Conservation (phyloP, 30 jellyfish, hydroid and myxozoan species). For the Aurelia aurita complex sp. Pacific region DNA sequence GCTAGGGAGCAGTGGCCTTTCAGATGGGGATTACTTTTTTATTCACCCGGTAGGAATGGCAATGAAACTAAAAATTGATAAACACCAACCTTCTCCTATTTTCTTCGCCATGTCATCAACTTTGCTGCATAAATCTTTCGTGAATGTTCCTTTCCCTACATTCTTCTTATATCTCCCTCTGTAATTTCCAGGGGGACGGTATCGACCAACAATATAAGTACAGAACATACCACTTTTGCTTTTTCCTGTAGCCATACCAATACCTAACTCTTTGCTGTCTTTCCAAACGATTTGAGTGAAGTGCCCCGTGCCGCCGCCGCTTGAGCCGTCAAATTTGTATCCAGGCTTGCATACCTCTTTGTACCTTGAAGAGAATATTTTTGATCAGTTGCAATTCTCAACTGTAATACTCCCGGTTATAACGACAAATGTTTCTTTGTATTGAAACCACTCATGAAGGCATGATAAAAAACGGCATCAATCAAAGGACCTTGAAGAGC, state of each 20-base stretch:
- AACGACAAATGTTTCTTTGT: no score
- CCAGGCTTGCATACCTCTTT: conserved; percentile 85
- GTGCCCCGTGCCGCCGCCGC: conserved; percentile 47
- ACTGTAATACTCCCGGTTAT: no score
- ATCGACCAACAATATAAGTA: conserved; percentile 76
- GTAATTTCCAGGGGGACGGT: conserved; percentile 66
- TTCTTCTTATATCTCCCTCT: conserved; percentile 40
- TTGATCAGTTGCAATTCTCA: no score
- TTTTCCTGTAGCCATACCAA: conserved; percentile 70
- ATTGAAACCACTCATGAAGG: no score
- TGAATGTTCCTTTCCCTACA: conserved; percentile 51
- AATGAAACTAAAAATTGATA: no score
- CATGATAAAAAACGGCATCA: no score
- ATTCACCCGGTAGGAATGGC: no score
- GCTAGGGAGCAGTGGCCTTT: no score
- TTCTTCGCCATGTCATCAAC: conserved; percentile 14
- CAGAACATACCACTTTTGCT: conserved; percentile 50
- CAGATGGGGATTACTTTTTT: no score
- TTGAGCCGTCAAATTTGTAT: conserved; percentile 32
- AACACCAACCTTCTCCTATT: conserved; percentile 7
- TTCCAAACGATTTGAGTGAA: conserved; percentile 84
- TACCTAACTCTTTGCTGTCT: conserved; percentile 52
- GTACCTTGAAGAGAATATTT: conserved; percentile 53
- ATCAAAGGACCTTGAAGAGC: no score
- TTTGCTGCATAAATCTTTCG: conserved; percentile 25